phyloP scores from a whole-genome alignment of 1,140 invertebrate genomes.

The Steinernema khuongi region DNA sequence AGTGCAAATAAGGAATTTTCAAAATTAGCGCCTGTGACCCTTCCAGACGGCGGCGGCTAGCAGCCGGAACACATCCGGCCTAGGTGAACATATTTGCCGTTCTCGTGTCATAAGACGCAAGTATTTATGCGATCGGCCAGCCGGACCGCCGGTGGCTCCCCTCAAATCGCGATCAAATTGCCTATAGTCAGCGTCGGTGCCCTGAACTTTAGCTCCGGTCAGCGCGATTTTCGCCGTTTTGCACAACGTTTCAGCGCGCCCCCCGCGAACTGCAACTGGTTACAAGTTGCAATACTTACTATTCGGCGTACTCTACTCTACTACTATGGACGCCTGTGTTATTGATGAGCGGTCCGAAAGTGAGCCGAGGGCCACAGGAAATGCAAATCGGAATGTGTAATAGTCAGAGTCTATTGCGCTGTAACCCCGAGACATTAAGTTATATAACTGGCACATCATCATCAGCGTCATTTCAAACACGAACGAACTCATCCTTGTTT shows the following conservation, averaged over 20 bases:
- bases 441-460: slow-evolving; percentile 17
- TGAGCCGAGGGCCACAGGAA: slow-evolving; percentile 14
- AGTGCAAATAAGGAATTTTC: slow-evolving; percentile 10
- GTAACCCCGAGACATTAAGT: slow-evolving; percentile 15
- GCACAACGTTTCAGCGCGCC: background rate
- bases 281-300: background rate
- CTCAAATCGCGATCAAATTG: slow-evolving; percentile 10
- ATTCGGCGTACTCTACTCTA: slow-evolving; percentile 10
- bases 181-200: background rate
- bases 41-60: background rate
- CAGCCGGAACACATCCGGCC: background rate
- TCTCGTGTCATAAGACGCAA: background rate
- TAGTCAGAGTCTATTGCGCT: slow-evolving; percentile 16
- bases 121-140: background rate
- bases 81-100: background rate
- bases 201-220: slow-evolving; percentile 5
- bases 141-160: background rate
- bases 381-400: slow-evolving; percentile 15
- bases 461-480: slow-evolving; percentile 16
- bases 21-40: slow-evolving; percentile 4
- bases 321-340: slow-evolving; percentile 5
- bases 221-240: background rate
- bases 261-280: background rate
- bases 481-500: slow-evolving; percentile 15
- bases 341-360: slow-evolving; percentile 10